Conservation (phyloP, 1,140 invertebrate genomes). For the Neodiprion fabricii region DNA sequence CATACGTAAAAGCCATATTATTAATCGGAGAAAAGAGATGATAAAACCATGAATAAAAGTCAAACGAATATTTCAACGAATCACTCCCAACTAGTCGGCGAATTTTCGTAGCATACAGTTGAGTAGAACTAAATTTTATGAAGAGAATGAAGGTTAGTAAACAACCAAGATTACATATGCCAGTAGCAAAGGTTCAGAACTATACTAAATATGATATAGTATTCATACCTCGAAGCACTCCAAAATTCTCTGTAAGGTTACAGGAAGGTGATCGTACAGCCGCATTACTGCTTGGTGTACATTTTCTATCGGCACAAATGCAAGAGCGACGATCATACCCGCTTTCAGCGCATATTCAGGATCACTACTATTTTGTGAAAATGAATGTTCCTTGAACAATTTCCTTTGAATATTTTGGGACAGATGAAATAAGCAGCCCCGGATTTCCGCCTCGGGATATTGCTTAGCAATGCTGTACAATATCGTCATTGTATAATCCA, state of each 20-base stretch:
- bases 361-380: slow-evolving; percentile 10
- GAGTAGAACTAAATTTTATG: no score
- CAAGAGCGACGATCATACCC: slow-evolving; percentile 10
- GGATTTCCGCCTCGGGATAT: slow-evolving; percentile 8
- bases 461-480: not conserved
- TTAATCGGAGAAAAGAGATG: no score
- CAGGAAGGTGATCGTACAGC: not conserved
- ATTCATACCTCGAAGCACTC: slow-evolving; percentile 15
- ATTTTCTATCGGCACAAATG: slow-evolving; percentile 9
- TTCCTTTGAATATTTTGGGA: slow-evolving; percentile 15
- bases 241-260: not conserved
- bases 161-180: no score
- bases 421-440: slow-evolving; percentile 17
- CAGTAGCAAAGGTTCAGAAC: no score
- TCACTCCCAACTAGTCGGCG: no score
- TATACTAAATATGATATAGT: no score
- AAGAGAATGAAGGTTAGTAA: no score
- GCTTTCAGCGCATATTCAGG: slow-evolving; percentile 10
- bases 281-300: not conserved
- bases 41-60: no score
- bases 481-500: slow-evolving; percentile 11
- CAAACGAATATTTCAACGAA: no score
- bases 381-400: not conserved
- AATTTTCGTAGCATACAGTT: no score
- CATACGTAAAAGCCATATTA: no score